Evolutionary conservation across 2,888 invertebrate species (phyloP), one percentile per base, ranked within the genome.

Genomic region (Perizoma flavofasciatum): DNA sequence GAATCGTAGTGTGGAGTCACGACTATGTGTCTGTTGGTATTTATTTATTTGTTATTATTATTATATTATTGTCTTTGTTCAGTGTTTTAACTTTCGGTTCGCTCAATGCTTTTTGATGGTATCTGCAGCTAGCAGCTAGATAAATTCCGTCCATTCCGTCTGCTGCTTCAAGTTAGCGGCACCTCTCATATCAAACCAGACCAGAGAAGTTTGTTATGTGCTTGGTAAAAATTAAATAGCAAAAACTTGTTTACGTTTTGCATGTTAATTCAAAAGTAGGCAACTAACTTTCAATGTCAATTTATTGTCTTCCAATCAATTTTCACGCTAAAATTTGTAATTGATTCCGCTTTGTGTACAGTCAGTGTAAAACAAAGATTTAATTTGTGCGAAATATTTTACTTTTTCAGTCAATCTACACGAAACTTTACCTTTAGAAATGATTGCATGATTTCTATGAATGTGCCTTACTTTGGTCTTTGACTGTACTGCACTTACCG

Each of bases 401-500:
- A 22, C 22, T 22, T 22, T 22, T 22, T 22, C 22, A 22, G 22
- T 3, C 3, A 22, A 22, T 22, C 22, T 22, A 22, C 22, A 22
- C 1, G 22, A 22, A 22, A 22, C 22, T 1, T 22, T 22, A 2
- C 22, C 22, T 22, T 22, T 22, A 22, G 22, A 22, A 22, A 22
- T 22, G 22, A 2, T 5, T n/a, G 41, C n/a, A 45, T 22, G 6
- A 11, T 45, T 6, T 45, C 6, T 32, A 11, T 45, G 43, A 10
- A 9, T 46, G 22, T 44, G 1, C 11, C 43, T 9, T n/a, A n/a
- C 33, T 41, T 41, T 40, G 9, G 9, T 9, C 0, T 40, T 32
- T 39, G 62, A 62, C 43, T 62, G 62, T 58, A 58, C 62, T 48
- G 39, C 53, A 60, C 41, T 49, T 57, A 57, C 54, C 34, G 49